Percentiles rank a stretch among this genome's conserved stretches.
Conservation (phyloP, 2,888 invertebrate genomes). For the Venustoraphidia nigricollis region DNA sequence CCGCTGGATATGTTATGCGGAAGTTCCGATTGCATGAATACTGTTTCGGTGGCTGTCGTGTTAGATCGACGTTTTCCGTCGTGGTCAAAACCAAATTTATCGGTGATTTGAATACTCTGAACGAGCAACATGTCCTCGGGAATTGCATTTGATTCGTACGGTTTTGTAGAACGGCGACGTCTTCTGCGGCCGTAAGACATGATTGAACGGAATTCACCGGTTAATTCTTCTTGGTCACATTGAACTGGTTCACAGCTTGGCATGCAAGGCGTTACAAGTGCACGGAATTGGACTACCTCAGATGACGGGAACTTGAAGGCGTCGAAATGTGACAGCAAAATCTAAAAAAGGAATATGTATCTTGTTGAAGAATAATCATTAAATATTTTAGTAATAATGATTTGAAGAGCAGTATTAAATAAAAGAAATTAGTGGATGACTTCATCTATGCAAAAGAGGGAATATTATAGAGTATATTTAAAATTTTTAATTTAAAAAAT, state of each 20-base stretch:
- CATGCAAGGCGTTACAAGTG: constrained; percentile 89
- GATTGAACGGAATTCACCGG: constrained; percentile 67
- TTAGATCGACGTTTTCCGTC: constrained; percentile 30
- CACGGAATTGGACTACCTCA: constrained; percentile 88
- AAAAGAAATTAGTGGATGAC: too few relatives aligned
- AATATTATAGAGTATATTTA: too few relatives aligned
- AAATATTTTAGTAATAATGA: too few relatives aligned
- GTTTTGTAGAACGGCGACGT: constrained; percentile 45
- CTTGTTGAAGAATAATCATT: background rate
- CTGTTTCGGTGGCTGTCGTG: constrained; percentile 44
- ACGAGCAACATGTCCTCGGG: constrained; percentile 75
- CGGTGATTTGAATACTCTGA: constrained; percentile 82
- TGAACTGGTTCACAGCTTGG: constrained; percentile 85
- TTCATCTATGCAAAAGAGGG: too few relatives aligned
- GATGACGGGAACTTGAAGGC: constrained; percentile 94
- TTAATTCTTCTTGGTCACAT: constrained; percentile 70
- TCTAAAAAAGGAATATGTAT: constrained; percentile 35
- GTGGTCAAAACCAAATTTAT: constrained; percentile 76
- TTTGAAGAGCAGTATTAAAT: too few relatives aligned
- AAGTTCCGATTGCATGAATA: constrained; percentile 44
- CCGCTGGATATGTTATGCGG: constrained; percentile 30
- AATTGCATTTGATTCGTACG: constrained; percentile 24
- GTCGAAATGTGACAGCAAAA: constrained; percentile 79
- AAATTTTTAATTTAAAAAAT: too few relatives aligned
- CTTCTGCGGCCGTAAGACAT: constrained; percentile 72